Base-by-base conservation (phyloP, 2,888 invertebrate species). In the Andrena trimmerana region DNA sequence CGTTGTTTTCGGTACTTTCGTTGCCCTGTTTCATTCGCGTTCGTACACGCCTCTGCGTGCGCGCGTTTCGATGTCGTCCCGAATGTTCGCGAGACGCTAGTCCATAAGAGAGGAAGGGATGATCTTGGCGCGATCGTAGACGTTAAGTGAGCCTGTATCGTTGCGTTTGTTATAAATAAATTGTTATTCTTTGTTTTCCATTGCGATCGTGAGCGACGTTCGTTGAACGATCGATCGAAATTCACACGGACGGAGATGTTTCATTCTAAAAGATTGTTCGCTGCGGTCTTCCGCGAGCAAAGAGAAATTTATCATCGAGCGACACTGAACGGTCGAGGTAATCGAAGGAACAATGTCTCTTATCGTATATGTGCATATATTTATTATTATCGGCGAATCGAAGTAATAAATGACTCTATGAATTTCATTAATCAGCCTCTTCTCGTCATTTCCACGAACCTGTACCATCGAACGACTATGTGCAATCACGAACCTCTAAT, bases 111-210 rank as follows among this genome's bases (percentile, higher is more conserved):
- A 13, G 31, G 57, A 42, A 27, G 59, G 42, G 24, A 29, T 16
- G 10, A 31, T 7, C 16, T n/a, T 42, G 24, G 4, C 0, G 24
- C 33, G 24, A 27, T 27, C 36, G 72, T 68, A 78, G 59, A 48
- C 79, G 33, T 67, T 74, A 75, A 78, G 63, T 33, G 31, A 69
- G 63, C 69, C 71, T 89, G 83, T 86, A 87, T 20, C 76, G 86
- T 83, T 87, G 84, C 86, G 88, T 89, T 88, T 88, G 84, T 90
- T 90, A 83, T 82, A 27, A 86, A 87, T 87, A 86, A 89, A 91
- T 88, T 89, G 87, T 91, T 90, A 89, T 88, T 86, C 81, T 88
- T 81, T 87, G 86, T 87, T 86, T 76, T 83, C 42, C 81, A 87
- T 78, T 74, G 83, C 73, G 79, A 87, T 75, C 59, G 70, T 42